A percentile compares a stretch with the other conserved stretches of the same genome.
These are phyloP conservation scores for Lanistes nyassanus DNA, from an alignment of 1,140 invertebrate genomes.

Conservation along the genomic window DNA sequence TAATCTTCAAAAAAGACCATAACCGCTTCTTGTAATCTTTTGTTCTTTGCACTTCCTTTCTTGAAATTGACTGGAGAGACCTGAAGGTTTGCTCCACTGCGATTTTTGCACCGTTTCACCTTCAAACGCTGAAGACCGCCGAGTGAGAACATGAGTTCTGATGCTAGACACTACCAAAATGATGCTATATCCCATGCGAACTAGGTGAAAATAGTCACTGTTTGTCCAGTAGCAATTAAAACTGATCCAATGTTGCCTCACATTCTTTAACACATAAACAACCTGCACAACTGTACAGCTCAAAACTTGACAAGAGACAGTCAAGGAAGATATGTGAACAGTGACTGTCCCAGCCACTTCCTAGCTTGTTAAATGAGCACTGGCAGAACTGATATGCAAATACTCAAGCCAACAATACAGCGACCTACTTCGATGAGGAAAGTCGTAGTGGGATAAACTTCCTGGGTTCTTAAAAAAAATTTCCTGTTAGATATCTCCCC, in stretches of 20 bases:
- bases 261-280: background rate
- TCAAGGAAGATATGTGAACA: no score
- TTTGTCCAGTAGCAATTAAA: background rate
- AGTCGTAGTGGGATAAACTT: no score
- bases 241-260: background rate
- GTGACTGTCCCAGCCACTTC: no score
- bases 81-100: background rate
- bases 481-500: no score
- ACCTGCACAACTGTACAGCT: background rate
- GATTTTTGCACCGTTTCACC: slow-evolving; percentile 18
- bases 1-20: slow-evolving; percentile 19
- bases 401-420: no score
- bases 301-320: no score
- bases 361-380: no score
- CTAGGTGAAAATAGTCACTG: background rate
- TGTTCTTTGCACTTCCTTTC: background rate
- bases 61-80: background rate
- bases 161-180: background rate
- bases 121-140: slow-evolving; percentile 8
- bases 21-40: slow-evolving; percentile 1
- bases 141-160: slow-evolving; percentile 8
- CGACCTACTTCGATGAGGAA: no score
- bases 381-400: no score
- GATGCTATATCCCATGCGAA: background rate
- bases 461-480: no score